Evolutionary conservation across 1,140 invertebrate genomes (phyloP).

Genomic region (Drosophila ironensis): DNA sequence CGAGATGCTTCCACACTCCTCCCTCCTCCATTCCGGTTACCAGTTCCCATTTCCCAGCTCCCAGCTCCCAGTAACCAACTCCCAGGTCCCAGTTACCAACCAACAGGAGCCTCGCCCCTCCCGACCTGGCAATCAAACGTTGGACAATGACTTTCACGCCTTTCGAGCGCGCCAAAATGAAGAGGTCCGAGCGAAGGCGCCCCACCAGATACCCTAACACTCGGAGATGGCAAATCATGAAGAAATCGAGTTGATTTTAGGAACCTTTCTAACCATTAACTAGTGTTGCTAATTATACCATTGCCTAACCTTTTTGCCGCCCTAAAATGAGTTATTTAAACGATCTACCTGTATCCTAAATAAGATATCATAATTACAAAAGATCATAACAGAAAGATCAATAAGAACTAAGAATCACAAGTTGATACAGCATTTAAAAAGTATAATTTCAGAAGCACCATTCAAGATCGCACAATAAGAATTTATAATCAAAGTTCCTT

Average conservation of each 20-base stretch:
- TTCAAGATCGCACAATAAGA: not conserved
- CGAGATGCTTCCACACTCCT: conserved; percentile 14
- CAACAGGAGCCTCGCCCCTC: conserved; percentile 9
- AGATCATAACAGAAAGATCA: not conserved
- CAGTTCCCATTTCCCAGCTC: conserved; percentile 22
- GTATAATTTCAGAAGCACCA: not conserved
- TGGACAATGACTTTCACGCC: conserved; percentile 76
- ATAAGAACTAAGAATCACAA: not conserved
- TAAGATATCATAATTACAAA: not conserved
- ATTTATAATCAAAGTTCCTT: not conserved
- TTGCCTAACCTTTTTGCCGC: too few relatives aligned
- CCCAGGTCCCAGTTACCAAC: not conserved
- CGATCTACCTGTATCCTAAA: too few relatives aligned
- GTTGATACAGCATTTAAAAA: too few relatives aligned
- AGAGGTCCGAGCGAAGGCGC: conserved; percentile 22
- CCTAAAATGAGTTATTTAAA: too few relatives aligned
- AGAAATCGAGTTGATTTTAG: not conserved
- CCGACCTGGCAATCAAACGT: conserved; percentile 35
- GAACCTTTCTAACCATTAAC: too few relatives aligned
- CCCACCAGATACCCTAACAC: conserved; percentile 20
- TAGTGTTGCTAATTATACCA: too few relatives aligned
- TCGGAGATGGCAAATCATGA: not conserved
- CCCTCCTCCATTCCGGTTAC: conserved; percentile 50
- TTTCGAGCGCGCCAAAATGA: conserved; percentile 71
- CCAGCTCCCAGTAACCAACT: not conserved